Evolutionary conservation across 1,140 invertebrate species (phyloP), one percentile per base, ranked within the genome.

Genomic region (Coelopa frigida): DNA sequence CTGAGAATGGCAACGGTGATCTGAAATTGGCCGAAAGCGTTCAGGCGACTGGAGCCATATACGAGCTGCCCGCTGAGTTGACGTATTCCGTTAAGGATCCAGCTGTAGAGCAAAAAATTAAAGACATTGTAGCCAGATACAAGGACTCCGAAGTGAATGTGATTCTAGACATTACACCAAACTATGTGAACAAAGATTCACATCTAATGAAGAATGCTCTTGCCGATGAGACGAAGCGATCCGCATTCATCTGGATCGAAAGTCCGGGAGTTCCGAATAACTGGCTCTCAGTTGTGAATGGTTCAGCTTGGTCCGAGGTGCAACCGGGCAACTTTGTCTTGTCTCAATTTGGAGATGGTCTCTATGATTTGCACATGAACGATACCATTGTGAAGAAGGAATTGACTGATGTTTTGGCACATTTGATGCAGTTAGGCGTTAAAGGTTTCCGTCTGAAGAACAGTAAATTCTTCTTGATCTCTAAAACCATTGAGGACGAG

Each of bases 371-470:
- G 2, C 85, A 85, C 62, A 81, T 80, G 56, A 68, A 73, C 41
- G 82, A 84, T 56, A 57, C 65, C 10, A 46, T 57, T 12, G 74
- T 82, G 3, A 54, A 76, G 8, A 47, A 74, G n/a, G 75, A 80
- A 60, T 80, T 87, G 38, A 69, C 83, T 55, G 68, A 73, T 2
- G 79, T 87, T 15, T 57, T 92, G 1, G 71, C 70, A 23, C 75
- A 77, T 51, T 87, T 87, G 77, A 49, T 89, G 17, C 64, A 77
- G 15, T 71, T 78, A 21, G 87, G 87, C 6, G 81, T 87, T 1
- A 73, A 71, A 50, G 90, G 89, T 12, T 82, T 94, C 56, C 77
- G 83, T 54, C 60, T 92, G 15, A 74, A 72, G n/a, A 76, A 80
- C 40, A 79, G 76, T 0, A 78, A 77, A 15, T 78, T 78, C 57